A percentile compares a stretch with the other conserved stretches of the same genome.
phyloP scores from a whole-genome alignment of 2,797 vertebrate species.

The Melanotaenia pygmaea region DNA sequence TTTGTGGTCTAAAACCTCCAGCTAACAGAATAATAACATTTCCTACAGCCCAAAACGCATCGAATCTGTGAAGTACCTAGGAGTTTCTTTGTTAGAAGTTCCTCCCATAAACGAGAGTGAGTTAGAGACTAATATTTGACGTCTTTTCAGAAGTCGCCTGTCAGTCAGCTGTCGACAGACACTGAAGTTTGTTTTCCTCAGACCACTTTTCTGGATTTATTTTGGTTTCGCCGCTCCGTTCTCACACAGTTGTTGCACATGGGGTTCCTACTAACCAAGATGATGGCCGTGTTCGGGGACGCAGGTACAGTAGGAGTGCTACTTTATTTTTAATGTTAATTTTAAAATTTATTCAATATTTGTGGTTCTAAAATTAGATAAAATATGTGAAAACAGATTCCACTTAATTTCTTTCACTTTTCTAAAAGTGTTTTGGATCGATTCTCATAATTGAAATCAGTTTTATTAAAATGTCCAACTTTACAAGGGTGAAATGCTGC shows the following conservation, averaged over 20 bases:
- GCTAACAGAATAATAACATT: rapidly evolving
- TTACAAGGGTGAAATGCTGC: not conserved
- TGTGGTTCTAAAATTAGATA: rapidly evolving
- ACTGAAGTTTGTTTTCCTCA: not conserved
- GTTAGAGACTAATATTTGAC: not conserved
- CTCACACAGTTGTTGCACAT: slow-evolving; percentile 60
- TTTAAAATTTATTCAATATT: too few relatives aligned
- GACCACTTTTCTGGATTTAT: not conserved
- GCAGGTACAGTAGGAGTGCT: slow-evolving; percentile 68
- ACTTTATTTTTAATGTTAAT: not conserved
- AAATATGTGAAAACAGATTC: not conserved
- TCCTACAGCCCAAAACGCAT: slow-evolving; percentile 27
- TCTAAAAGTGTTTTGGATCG: not conserved
- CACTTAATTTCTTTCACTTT: not conserved
- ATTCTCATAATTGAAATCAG: not conserved
- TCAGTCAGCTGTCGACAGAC: slow-evolving; percentile 25
- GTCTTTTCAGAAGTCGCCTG: not conserved
- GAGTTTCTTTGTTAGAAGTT: slow-evolving; percentile 2
- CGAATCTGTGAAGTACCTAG: not conserved
- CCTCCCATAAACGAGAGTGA: slow-evolving; percentile 27
- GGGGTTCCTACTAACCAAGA: slow-evolving; percentile 82
- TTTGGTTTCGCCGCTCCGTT: not conserved
- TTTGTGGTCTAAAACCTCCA: not conserved
- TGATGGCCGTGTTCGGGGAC: slow-evolving; percentile 85
- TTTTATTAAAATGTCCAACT: not conserved